Percentiles rank a stretch among this genome's conserved stretches.
Conservation (phyloP, 1,140 invertebrate species). For the Penaeus japonicus region DNA sequence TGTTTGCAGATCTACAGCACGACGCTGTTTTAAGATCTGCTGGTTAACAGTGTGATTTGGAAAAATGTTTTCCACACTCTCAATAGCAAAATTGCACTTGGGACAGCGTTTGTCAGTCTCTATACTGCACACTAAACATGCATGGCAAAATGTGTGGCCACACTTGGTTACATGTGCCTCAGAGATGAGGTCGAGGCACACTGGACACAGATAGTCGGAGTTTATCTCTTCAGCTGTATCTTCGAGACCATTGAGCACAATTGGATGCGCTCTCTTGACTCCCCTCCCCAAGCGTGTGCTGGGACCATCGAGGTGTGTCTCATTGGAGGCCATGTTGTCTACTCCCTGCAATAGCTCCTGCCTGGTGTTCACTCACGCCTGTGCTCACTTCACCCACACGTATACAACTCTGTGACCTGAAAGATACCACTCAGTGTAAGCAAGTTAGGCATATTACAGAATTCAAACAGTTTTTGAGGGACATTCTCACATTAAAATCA, state of each 20-base stretch:
- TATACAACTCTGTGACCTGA: conserved; percentile 63
- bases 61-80: conserved; percentile 79
- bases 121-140: conserved; percentile 82
- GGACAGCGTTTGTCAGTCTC: conserved; percentile 85
- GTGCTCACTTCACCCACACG: conserved; percentile 69
- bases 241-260: conserved; percentile 56
- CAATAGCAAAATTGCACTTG: conserved; percentile 80
- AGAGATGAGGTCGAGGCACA: conserved; percentile 89
- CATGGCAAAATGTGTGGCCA: conserved; percentile 91
- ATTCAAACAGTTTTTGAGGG: not conserved
- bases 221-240: conserved; percentile 50
- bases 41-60: conserved; percentile 89
- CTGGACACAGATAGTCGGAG: conserved; percentile 79
- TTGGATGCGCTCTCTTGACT: conserved; percentile 46
- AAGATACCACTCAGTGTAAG: conserved; percentile 46
- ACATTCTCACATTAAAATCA: not conserved
- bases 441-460: conserved; percentile 15
- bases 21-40: conserved; percentile 79
- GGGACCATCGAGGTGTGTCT: conserved; percentile 27
- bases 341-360: not conserved
- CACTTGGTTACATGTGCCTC: conserved; percentile 93
- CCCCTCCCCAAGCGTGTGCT: conserved; percentile 32
- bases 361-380: conserved; percentile 72
- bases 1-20: conserved; percentile 65
- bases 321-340: conserved; percentile 47